A percentile compares a stretch with the other conserved stretches of the same genome.
Evolutionary conservation across 1,140 invertebrate genomes (phyloP).

Genomic region (Aphelenchoides fujianensis): DNA sequence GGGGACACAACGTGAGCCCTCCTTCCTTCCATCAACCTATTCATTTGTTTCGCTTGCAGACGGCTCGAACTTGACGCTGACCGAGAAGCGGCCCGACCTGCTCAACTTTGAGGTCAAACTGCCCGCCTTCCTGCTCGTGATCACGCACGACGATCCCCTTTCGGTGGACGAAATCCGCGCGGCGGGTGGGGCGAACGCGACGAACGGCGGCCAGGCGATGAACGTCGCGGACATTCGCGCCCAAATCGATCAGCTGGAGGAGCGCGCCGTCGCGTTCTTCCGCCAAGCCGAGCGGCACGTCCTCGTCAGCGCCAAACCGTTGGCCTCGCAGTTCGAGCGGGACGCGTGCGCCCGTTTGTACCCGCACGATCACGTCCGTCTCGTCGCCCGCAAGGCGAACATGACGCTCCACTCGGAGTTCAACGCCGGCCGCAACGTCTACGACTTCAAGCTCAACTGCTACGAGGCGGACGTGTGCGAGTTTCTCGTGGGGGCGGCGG

Average conservation of each 20-base stretch:
- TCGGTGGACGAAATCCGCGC: background rate
- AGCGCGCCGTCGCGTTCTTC: slow-evolving; percentile 33
- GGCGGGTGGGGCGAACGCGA: background rate
- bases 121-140: slow-evolving; percentile 29
- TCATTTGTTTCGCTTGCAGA: slow-evolving; percentile 26
- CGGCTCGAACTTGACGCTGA: slow-evolving; percentile 36
- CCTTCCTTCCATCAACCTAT: slow-evolving; percentile 11
- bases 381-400: background rate
- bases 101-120: slow-evolving; percentile 26
- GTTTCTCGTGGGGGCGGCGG: background rate
- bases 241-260: slow-evolving; percentile 20
- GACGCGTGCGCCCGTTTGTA: slow-evolving; percentile 21
- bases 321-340: slow-evolving; percentile 24
- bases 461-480: background rate
- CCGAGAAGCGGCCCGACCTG: slow-evolving; percentile 40
- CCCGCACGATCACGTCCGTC: slow-evolving; percentile 34
- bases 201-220: background rate
- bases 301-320: slow-evolving; percentile 1
- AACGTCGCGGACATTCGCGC: background rate
- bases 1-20: slow-evolving; percentile 19
- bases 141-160: slow-evolving; percentile 48
- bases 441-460: background rate
- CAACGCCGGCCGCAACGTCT: background rate
- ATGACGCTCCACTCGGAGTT: slow-evolving; percentile 15
- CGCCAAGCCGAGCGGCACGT: slow-evolving; percentile 1